Evolutionary conservation across 2,797 vertebrate species (phyloP).

Genomic region (Macropodus opercularis): DNA sequence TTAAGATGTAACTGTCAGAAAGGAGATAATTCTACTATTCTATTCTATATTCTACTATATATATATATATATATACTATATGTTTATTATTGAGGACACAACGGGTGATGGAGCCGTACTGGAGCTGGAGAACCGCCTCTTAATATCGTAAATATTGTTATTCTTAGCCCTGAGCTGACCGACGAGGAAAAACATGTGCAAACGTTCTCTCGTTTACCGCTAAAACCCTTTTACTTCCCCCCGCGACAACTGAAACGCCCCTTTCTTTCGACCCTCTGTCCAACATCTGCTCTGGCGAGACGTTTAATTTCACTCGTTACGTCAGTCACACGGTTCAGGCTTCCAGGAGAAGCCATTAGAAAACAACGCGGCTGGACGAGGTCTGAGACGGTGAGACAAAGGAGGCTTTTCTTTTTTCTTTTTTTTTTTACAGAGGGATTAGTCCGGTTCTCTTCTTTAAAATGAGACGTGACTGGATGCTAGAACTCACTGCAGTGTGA

Average conservation of each 20-base stretch:
- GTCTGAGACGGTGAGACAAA: conserved; percentile 62
- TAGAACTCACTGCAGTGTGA: not conserved
- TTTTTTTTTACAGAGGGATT: conserved; percentile 16
- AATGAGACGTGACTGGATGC: conserved; percentile 5
- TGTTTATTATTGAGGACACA: too few relatives aligned
- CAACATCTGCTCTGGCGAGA: conserved; percentile 65
- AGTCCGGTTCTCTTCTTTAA: conserved; percentile 1
- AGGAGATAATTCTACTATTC: too few relatives aligned
- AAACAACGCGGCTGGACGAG: conserved; percentile 43
- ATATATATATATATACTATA: too few relatives aligned
- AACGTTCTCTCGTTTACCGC: conserved; percentile 26
- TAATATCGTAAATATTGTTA: too few relatives aligned
- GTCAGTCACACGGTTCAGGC: conserved; percentile 40
- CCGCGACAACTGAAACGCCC: conserved; percentile 2
- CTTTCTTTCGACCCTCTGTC: conserved; percentile 13
- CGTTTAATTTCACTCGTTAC: conserved; percentile 59
- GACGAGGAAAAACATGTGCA: not conserved
- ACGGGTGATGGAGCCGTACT: too few relatives aligned
- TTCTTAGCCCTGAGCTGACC: too few relatives aligned
- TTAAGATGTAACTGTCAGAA: too few relatives aligned
- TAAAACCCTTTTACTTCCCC: conserved; percentile 33
- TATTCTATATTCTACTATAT: too few relatives aligned
- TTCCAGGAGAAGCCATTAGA: conserved; percentile 60
- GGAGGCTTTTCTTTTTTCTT: conserved; percentile 61
- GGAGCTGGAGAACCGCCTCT: too few relatives aligned